Evolutionary conservation across 2,113 vertebrate genomes (phyloP), one percentile per base, ranked within the genome.

Genomic region (Alaudala cheleensis): DNA sequence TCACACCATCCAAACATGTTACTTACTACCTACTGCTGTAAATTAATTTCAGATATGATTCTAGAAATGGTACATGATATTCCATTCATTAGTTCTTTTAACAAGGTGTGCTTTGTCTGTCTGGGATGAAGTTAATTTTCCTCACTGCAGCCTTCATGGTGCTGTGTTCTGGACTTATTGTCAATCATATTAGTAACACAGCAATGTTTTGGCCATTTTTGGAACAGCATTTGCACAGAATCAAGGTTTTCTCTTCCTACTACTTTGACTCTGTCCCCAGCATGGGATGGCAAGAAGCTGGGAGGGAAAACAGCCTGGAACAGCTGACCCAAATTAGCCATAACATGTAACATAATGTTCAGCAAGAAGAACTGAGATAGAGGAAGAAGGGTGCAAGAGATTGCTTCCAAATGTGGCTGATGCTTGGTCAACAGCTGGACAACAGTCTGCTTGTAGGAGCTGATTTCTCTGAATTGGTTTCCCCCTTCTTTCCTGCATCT

Each of bases 351-450:
- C 10, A 33, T 6, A 57, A 34, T 25, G 28, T 22, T 67, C n/a
- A 80, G 23, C 50, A 77, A 26, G 12, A 77, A 49, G 25, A 69
- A 70, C 29, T 33, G n/a, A 31, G 3, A 1, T 0, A 53, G 14
- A 72, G 22, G 29, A 94, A 80, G 23, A 44, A 57, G 3, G 13
- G 4, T 1, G 4, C 0, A 13, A 81, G 16, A 44, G 5, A 31
- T 42, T 76, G n/a, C 6, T 49, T 65, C 23, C 33, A 74, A 44
- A 2, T 16, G n/a, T 0, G 0, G 45, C 12, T 47, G 34, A 56
- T 57, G 44, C 15, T 54, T 72, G 49, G 19, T 6, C 5, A 81
- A 65, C 23, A 25, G 29, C 39, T 90, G 57, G 31, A 56, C 8
- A 82, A 62, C 37, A 58, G 11, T 44, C 39, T 73, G 34, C 45